Evolutionary conservation across 1,140 invertebrate genomes (phyloP), one percentile per base, ranked within the genome.

Genomic region (Calephelis nemesis): DNA sequence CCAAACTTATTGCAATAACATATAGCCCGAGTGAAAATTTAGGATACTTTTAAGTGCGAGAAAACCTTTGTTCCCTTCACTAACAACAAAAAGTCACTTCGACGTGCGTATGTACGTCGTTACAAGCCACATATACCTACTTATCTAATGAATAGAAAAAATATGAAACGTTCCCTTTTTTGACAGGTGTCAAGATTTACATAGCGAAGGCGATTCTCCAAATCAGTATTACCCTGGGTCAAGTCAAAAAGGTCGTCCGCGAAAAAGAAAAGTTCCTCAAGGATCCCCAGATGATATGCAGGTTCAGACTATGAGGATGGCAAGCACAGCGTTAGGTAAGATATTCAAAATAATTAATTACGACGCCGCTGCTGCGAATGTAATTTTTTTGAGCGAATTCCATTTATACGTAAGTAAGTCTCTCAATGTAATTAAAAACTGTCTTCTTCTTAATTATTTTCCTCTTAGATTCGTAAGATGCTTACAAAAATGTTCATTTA

Each of bases 221-320:
- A 94, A 83, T 76, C 94, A 91, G 90, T 95, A 85, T 86, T 94
- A 84, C 87, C 90, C 87, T 78, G 93, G 90, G 84, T 93, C 88
- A 73, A 93, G 82, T 74, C 93, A 75, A 82, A 98, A 98, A 88
- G 97, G 97, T 4, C 88, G 97, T 47, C 97, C 97, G 0, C 92
- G 97, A 75, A 98, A 98, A 85, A 93, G 96, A 83, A 97, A 96
- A 88, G 82, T 94, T 9, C 74, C 76, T 78, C 93, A 79, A 83
- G 93, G 84, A 66, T 93, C 87, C 83, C 84, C 93, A 63, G 92
- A 94, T 47, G 95, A 95, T 49, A 88, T 95, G 68, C 94, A 94
- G 54, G 93, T 95, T 3, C 90, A 91, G 40, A 93, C 93, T 0
- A 95, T 96, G 94, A 92, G 95, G 77, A 94, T 96, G 83, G 93